Base-by-base conservation (phyloP, 1,140 invertebrate genomes). In the Aphidius gifuensis region DNA sequence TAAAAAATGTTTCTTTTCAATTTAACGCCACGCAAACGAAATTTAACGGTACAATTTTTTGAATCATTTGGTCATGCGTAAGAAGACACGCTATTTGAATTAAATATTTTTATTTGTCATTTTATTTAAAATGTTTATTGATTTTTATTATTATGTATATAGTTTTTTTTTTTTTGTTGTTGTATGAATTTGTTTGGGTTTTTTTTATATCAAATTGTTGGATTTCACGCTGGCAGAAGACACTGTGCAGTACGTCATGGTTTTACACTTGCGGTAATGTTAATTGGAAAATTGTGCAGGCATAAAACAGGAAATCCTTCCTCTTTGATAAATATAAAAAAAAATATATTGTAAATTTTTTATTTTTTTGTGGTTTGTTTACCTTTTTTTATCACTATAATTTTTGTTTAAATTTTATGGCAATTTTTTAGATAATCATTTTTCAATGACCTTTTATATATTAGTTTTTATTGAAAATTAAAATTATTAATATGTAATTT, bases 211-310 rank as follows among this genome's bases (percentile, higher is more conserved):
- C 47, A 49, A 9, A 6, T 11, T 38, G 38, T 42, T 32, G 51
- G 21, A 16, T 39, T 40, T 54, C 38, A 40, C 38, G 51, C 38
- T 54, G 9, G 6, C 38, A 40, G 23, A 32, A 32, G 6, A 40
- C 38, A 40, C 40, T 1, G 38, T 54, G 51, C 23, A 3, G 4
- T 32, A 32, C 23, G 32, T 54, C 51, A 40, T 38, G 51, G 51
- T 9, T 54, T 54, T 54, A 54, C 51, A 54, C 51, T 54, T 54
- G 51, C 51, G 51, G 51, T 54, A 54, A 11, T 40, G 51, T 54
- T 32, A 39, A 54, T 54, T 54, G 51, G 32, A 9, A 39, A 42
- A 54, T 39, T 54, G 38, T 8, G 51, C 16, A 23, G 23, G 32
- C 16, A 8, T 9, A 6, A 4, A 51, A 9, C 49, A 11, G 51